These are phyloP conservation scores for Drosophila paulistorum DNA, from an alignment of 1,140 invertebrate species.

Conservation along the genomic window DNA sequence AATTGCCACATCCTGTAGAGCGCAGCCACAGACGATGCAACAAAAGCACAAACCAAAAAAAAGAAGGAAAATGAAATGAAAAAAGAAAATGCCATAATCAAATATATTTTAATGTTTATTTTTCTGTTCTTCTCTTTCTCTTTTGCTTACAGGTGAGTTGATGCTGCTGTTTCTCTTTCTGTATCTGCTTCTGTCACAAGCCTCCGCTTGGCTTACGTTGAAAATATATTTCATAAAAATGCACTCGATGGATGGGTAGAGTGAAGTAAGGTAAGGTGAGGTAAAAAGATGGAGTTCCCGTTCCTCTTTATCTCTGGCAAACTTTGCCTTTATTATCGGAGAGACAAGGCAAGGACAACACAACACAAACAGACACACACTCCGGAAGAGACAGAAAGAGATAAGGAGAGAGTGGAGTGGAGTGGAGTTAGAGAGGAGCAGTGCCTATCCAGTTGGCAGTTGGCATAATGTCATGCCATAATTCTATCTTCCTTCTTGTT, in stretches of 20 bases:
- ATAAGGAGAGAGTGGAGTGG: not conserved
- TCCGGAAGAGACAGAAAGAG: too few species aligned
- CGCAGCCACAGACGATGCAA: constrained; percentile 50
- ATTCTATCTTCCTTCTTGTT: constrained; percentile 1
- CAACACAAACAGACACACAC: not conserved
- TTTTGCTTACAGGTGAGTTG: constrained; percentile 71
- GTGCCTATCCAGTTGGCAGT: constrained; percentile 33
- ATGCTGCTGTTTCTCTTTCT: constrained; percentile 11
- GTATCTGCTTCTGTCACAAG: constrained; percentile 24
- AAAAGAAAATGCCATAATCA: constrained; percentile 64
- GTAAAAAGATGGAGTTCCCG: constrained; percentile 16
- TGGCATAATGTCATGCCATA: constrained; percentile 32
- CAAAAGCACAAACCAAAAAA: constrained; percentile 25
- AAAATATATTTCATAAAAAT: constrained; percentile 61
- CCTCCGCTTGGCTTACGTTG: constrained; percentile 33
- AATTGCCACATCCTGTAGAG: constrained; percentile 45
- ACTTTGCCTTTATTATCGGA: constrained; percentile 74
- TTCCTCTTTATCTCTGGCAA: constrained; percentile 41
- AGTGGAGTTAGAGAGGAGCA: constrained; percentile 26
- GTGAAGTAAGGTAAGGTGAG: constrained; percentile 3
- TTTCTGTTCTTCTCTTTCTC: constrained; percentile 48
- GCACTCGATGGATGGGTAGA: constrained; percentile 27
- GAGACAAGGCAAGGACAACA: constrained; percentile 60
- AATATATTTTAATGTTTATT: constrained; percentile 79
- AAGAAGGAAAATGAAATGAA: not conserved